These are phyloP conservation scores for Tiaroga cobitis DNA, from an alignment of 2,797 vertebrate species.

Conservation along the genomic window DNA sequence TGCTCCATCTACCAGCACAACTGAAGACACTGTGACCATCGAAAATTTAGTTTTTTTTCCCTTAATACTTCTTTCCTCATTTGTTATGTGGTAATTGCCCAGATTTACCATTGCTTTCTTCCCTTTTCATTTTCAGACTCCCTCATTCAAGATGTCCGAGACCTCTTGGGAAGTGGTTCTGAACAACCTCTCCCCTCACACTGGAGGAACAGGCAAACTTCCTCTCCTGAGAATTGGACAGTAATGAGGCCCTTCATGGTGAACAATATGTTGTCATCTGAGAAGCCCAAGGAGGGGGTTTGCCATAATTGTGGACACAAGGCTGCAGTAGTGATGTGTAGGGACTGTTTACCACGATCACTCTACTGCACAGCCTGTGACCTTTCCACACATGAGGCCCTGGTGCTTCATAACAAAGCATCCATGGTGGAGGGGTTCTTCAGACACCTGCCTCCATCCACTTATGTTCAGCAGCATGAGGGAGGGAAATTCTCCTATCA, in stretches of 20 bases:
- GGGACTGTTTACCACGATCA: not conserved
- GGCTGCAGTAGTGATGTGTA: conserved; percentile 15
- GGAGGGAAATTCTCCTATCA: conserved; percentile 11
- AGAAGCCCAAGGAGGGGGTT: not conserved
- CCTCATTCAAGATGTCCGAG: conserved; percentile 4
- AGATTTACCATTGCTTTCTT: conserved; percentile 5
- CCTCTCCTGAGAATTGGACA: too few species aligned
- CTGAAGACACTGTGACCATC: not conserved
- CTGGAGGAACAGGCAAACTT: conserved; percentile 6
- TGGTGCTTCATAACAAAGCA: conserved; percentile 20
- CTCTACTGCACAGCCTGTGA: conserved; percentile 5
- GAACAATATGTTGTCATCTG: not conserved
- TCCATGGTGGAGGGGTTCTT: conserved; percentile 14
- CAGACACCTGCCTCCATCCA: conserved; percentile 1
- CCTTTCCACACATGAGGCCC: conserved; percentile 5
- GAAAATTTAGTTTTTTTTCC: not conserved
- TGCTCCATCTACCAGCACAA: not conserved
- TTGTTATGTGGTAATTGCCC: not conserved
- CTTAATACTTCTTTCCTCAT: not conserved
- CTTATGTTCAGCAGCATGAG: not conserved
- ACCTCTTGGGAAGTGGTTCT: not conserved
- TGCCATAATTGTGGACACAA: conserved; percentile 7
- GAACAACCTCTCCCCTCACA: not conserved
- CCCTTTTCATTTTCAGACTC: conserved; percentile 3
- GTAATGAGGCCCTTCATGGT: not conserved